Evolutionary conservation across 2,797 vertebrate genomes (phyloP).

Genomic region (Acipenser ruthenus): DNA sequence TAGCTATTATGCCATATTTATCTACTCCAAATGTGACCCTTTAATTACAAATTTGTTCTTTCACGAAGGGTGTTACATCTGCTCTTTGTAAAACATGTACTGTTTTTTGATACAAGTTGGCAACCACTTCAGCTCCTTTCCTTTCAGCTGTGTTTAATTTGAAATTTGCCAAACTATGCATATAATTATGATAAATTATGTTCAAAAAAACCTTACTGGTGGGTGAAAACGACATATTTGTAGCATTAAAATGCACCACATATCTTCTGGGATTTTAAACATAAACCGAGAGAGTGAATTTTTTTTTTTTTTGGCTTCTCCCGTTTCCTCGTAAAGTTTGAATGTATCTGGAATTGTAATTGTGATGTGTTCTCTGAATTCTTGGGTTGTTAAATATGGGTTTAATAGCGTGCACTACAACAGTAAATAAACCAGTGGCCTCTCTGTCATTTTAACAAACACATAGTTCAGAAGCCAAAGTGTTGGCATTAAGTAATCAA

Average conservation of each 20-base stretch:
- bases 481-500: too few species aligned
- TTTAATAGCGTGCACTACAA: too few species aligned
- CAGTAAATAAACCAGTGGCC: too few species aligned
- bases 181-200: constrained; percentile 13
- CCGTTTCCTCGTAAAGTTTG: constrained; percentile 4
- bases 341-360: constrained; percentile 2
- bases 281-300: constrained; percentile 5
- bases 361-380: constrained; percentile 3
- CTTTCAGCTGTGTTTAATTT: constrained; percentile 16
- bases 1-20: constrained; percentile 65
- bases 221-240: constrained; percentile 12
- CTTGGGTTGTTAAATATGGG: background rate
- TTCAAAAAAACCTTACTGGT: constrained; percentile 4
- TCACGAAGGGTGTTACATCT: constrained; percentile 32
- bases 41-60: constrained; percentile 62
- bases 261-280: background rate
- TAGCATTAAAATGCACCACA: constrained; percentile 2
- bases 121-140: background rate
- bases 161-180: constrained; percentile 14
- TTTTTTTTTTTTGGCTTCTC: background rate
- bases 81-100: constrained; percentile 26
- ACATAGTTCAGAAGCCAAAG: too few species aligned
- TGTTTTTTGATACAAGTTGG: constrained; percentile 11
- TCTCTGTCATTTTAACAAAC: too few species aligned
- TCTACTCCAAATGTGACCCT: constrained; percentile 57